Evolutionary conservation across 2,797 vertebrate genomes (phyloP), one percentile per base, ranked within the genome.

Genomic region (Alca torda): DNA sequence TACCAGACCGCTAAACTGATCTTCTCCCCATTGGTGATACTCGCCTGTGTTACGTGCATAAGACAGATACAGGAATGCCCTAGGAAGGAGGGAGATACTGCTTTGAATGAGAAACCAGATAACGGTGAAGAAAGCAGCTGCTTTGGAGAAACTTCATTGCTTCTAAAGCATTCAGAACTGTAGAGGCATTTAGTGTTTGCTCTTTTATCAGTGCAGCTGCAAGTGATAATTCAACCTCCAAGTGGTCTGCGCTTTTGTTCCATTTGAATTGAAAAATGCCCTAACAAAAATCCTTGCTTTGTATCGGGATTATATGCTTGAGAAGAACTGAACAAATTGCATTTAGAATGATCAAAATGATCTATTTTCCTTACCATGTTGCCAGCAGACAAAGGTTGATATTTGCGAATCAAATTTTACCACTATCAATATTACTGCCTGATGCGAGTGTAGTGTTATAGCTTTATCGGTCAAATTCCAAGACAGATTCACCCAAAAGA

Each of bases 191-290:
- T 97, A 97, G 95, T 95, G 95, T 94, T 96, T 96, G 96, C 92
- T 96, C 97, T 97, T 98, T 98, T 98, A 98, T 98, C 98, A 97
- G 97, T 76, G 97, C 97, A 98, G 98, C 98, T 98, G 97, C 95
- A 97, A 97, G 96, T 98, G 97, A 98, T 73, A 93, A 96, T 96
- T 97, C 97, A 97, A 65, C 96, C 94, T 97, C 96, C 96, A 94
- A 91, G 93, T 95, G 95, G 96, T 96, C 97, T 83, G 77, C 0
- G 84, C 96, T 98, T 96, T 94, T 98, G 97, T 97, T 94, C 84
- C 61, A 75, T 85, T 91, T 90, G 91, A 97, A 96, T 97, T 97
- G 95, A 96, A 96, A 96, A 97, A 97, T 83, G 96, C 93, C 94
- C 89, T 79, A 91, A 96, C 92, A 96, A 87, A 96, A 96, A 89